Conservation (phyloP, 2,113 vertebrate species). For the Dasypus novemcinctus region DNA sequence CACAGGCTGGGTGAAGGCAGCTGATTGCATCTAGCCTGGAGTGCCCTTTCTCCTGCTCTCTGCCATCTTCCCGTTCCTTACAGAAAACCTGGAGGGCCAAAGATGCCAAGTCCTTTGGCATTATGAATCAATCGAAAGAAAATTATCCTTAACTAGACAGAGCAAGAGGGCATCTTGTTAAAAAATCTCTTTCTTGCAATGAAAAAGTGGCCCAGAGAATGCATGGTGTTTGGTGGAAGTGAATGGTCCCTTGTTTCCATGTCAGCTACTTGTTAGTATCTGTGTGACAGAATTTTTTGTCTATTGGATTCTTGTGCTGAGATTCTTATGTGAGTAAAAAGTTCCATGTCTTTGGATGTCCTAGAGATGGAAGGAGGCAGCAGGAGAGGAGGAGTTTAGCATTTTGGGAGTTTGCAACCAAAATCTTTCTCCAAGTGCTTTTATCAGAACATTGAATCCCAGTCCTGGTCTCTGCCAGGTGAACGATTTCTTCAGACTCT, state of each 20-base stretch:
- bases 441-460: not conserved
- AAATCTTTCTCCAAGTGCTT: not conserved
- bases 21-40: not conserved
- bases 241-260: too few species aligned
- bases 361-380: not conserved
- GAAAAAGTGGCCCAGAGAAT: not conserved
- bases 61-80: not conserved
- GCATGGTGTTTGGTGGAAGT: not conserved
- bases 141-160: not conserved
- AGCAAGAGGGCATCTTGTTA: not conserved
- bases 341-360: not conserved
- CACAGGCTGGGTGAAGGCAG: not conserved
- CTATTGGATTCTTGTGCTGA: not conserved
- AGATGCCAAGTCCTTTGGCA: not conserved
- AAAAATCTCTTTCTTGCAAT: not conserved
- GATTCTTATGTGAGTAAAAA: not conserved
- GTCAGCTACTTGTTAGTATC: not conserved
- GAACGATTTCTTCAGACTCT: accelerated
- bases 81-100: not conserved
- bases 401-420: not conserved
- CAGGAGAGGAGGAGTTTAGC: not conserved
- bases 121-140: not conserved
- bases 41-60: not conserved
- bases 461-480: too few species aligned
- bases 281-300: not conserved